Percentiles rank a stretch among this genome's conserved stretches.
These are phyloP conservation scores for Drosophila barbarae DNA, from an alignment of 2,888 invertebrate genomes.

Conservation along the genomic window DNA sequence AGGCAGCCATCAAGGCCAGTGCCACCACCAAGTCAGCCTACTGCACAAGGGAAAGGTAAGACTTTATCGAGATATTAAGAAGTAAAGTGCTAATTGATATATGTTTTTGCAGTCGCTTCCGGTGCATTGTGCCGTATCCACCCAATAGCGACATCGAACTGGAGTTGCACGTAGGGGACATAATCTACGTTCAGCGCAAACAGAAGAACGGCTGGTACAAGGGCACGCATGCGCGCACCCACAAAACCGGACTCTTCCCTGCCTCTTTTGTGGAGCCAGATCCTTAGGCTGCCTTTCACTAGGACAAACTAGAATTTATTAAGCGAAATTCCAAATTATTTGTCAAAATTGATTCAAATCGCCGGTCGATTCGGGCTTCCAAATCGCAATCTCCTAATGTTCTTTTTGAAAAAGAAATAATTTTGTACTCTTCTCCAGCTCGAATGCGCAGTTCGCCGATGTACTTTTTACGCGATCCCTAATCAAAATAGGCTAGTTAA, in stretches of 20 bases:
- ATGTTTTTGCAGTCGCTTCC: conserved; percentile 83
- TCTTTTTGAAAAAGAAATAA: conserved; percentile 52
- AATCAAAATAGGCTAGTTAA: conserved; percentile 54
- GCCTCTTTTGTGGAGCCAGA: conserved; percentile 93
- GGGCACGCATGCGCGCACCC: conserved; percentile 93
- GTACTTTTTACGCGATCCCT: conserved; percentile 57
- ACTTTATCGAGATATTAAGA: neutral
- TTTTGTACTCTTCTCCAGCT: conserved; percentile 43
- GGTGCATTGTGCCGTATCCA: conserved; percentile 96
- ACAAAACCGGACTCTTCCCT: conserved; percentile 95
- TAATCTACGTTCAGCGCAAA: conserved; percentile 94
- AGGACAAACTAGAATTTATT: conserved; percentile 22
- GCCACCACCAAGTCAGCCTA: conserved; percentile 78
- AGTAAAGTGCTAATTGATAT: conserved; percentile 1
- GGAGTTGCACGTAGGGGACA: conserved; percentile 93
- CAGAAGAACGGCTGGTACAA: conserved; percentile 98
- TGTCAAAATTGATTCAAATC: conserved; percentile 43
- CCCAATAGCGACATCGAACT: conserved; percentile 96
- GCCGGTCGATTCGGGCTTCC: conserved; percentile 66
- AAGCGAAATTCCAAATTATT: conserved; percentile 43
- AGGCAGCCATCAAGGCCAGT: conserved; percentile 76
- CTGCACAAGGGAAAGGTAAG: conserved; percentile 80
- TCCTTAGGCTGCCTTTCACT: conserved; percentile 55
- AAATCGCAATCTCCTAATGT: conserved; percentile 35
- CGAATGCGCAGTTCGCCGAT: conserved; percentile 46